Conservation (phyloP, 2,797 vertebrate species). For the Alosa sapidissima region DNA sequence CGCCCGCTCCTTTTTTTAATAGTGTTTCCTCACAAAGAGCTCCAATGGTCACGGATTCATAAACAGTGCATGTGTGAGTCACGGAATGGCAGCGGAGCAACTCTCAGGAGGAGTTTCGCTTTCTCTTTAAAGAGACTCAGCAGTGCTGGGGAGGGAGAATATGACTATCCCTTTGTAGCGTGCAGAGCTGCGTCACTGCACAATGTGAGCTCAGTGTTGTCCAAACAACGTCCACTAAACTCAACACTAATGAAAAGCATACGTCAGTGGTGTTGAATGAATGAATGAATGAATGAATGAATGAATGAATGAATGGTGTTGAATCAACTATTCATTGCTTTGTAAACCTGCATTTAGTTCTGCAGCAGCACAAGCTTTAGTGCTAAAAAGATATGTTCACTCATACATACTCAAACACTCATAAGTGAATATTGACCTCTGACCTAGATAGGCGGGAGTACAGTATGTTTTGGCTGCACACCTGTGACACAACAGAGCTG, state of each 20-base stretch:
- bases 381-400: not conserved
- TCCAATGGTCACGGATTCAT: conserved; percentile 21
- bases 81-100: not conserved
- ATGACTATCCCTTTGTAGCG: not conserved
- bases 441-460: not conserved
- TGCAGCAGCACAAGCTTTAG: not conserved
- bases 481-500: not conserved
- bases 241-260: not conserved
- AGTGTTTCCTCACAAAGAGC: conserved; percentile 27
- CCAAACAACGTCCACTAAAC: not conserved
- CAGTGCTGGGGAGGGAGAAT: not conserved
- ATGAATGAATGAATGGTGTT: too few species aligned
- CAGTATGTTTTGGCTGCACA: not conserved
- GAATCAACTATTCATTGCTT: not conserved
- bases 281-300: not conserved
- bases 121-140: not conserved
- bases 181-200: not conserved
- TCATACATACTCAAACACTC: too few species aligned
- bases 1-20: conserved; percentile 27
- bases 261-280: not conserved
- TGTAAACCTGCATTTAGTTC: not conserved
- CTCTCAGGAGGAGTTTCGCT: not conserved
- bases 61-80: not conserved
- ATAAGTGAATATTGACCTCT: not conserved
- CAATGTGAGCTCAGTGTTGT: not conserved